phyloP scores from a whole-genome alignment of 2,888 invertebrate species.

The Lasioglossum figueresi region DNA sequence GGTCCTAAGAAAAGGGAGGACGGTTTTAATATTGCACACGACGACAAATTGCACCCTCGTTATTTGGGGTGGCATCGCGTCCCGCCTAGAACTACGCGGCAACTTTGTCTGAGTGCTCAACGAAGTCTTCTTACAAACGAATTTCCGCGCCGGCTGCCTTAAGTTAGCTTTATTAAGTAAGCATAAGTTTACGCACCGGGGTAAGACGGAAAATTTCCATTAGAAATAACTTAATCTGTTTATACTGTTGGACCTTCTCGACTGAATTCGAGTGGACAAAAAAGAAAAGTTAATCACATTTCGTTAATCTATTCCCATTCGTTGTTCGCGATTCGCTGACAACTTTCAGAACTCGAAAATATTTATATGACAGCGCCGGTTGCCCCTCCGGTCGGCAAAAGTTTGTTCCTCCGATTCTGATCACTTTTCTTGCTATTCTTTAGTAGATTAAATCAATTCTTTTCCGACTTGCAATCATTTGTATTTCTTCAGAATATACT shows the following conservation, averaged over 20 bases:
- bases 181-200: constrained; percentile 45
- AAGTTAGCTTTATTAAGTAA: constrained; percentile 58
- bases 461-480: not conserved
- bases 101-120: constrained; percentile 43
- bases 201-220: constrained; percentile 2
- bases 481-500: not conserved
- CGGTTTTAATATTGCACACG: constrained; percentile 72
- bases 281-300: not conserved
- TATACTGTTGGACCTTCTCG: not conserved
- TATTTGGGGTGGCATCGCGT: constrained; percentile 65
- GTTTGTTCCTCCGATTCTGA: not conserved
- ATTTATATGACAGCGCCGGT: not conserved
- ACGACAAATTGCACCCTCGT: constrained; percentile 72
- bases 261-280: not conserved
- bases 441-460: not conserved
- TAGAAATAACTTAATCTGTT: constrained; percentile 34
- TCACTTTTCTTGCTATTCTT: not conserved
- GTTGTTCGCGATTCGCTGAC: not conserved
- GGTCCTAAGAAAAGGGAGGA: constrained; percentile 44
- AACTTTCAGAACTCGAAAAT: not conserved
- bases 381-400: not conserved
- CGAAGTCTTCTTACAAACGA: constrained; percentile 37
- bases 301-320: not conserved
- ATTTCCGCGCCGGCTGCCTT: constrained; percentile 20
- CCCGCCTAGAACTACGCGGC: constrained; percentile 56